Evolutionary conservation across 2,113 vertebrate genomes (phyloP).

Genomic region (Caranx melampygus): DNA sequence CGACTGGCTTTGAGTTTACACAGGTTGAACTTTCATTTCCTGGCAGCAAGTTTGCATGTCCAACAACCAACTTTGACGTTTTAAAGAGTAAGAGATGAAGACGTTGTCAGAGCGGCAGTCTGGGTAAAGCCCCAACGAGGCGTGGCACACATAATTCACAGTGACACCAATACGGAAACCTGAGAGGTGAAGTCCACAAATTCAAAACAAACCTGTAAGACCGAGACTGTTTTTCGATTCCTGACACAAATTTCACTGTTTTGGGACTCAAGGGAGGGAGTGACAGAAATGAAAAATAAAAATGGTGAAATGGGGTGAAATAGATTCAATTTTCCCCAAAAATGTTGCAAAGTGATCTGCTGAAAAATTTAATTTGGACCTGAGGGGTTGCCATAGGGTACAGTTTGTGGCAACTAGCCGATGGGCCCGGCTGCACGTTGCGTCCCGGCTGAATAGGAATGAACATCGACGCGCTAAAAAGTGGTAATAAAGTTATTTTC

Average conservation of each 20-base stretch:
- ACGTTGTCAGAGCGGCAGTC: conserved; percentile 65
- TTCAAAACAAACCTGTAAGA: conserved; percentile 69
- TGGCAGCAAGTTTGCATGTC: conserved; percentile 64
- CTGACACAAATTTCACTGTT: conserved; percentile 50
- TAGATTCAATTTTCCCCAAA: conserved; percentile 60
- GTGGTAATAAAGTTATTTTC: conserved; percentile 75
- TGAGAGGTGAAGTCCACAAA: conserved; percentile 63
- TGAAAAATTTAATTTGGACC: conserved; percentile 70
- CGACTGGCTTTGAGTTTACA: conserved; percentile 73
- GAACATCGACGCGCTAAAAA: conserved; percentile 46
- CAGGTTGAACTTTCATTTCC: conserved; percentile 81
- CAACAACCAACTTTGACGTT: conserved; percentile 69
- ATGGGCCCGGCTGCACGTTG: conserved; percentile 45
- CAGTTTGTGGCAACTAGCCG: conserved; percentile 60
- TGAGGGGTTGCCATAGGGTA: conserved; percentile 71
- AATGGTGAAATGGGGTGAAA: conserved; percentile 71
- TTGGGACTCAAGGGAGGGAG: conserved; percentile 8
- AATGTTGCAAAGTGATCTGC: conserved; percentile 62
- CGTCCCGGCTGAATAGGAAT: conserved; percentile 53
- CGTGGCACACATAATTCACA: conserved; percentile 74
- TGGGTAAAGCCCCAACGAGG: conserved; percentile 66
- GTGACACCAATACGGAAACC: conserved; percentile 77
- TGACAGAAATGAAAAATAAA: conserved; percentile 26
- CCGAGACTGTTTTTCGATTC: conserved; percentile 44
- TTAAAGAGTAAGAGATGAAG: conserved; percentile 73